These are phyloP conservation scores for Trichogramma evanescens DNA, from an alignment of 2,888 invertebrate species.

Conservation along the genomic window DNA sequence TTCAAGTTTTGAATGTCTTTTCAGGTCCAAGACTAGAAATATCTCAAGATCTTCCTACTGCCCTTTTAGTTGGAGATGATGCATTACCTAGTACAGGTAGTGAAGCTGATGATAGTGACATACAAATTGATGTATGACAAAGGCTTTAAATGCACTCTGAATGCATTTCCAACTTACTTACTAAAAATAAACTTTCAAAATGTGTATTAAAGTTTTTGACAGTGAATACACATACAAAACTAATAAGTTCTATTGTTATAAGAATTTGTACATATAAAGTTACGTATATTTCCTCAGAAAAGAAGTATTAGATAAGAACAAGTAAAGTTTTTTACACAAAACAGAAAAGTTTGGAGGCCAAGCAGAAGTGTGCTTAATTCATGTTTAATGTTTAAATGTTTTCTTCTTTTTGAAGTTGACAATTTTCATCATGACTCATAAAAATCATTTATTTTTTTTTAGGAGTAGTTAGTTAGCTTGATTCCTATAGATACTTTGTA, in stretches of 20 bases:
- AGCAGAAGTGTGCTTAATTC: neutral
- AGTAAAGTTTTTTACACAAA: neutral
- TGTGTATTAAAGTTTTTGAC: neutral
- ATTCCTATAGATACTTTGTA: too few species aligned
- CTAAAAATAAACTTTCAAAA: neutral
- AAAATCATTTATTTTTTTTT: too few species aligned
- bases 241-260: neutral
- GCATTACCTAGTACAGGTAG: slow-evolving; percentile 46
- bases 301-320: neutral
- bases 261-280: neutral
- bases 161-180: neutral
- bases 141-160: slow-evolving; percentile 25
- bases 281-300: neutral
- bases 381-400: neutral
- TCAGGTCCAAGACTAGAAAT: slow-evolving; percentile 44
- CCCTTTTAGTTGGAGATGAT: slow-evolving; percentile 46
- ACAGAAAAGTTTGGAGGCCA: neutral
- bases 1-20: slow-evolving; percentile 47
- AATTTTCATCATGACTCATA: too few species aligned
- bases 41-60: slow-evolving; percentile 45
- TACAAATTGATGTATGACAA: slow-evolving; percentile 48
- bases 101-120: slow-evolving; percentile 47
- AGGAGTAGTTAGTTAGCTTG: too few species aligned
- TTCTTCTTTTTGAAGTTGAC: too few species aligned
- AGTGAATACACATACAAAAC: neutral